Percentiles rank a stretch among this genome's conserved stretches.
These are phyloP conservation scores for Aleiodes alternator DNA, from an alignment of 2,888 invertebrate genomes.

Conservation along the genomic window DNA sequence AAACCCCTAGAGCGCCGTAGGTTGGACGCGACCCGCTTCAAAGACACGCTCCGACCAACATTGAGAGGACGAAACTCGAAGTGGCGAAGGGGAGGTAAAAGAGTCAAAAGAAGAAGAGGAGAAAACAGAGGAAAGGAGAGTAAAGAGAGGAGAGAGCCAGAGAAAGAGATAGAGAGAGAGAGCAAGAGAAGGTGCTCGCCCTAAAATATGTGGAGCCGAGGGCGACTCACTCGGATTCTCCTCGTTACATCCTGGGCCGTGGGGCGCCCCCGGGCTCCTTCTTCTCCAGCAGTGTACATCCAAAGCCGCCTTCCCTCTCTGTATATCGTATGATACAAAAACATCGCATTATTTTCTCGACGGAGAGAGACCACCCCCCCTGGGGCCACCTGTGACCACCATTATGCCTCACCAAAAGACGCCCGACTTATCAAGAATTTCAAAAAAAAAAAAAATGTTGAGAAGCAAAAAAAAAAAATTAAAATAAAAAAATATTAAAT, in stretches of 20 bases:
- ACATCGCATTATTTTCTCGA: conserved; percentile 71
- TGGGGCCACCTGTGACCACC: conserved; percentile 65
- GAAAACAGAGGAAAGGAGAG: conserved; percentile 10
- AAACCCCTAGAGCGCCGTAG: conserved; percentile 30
- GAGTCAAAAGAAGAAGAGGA: conserved; percentile 51
- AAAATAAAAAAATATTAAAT: conserved; percentile 15
- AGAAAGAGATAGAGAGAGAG: conserved; percentile 37
- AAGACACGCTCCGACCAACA: conserved; percentile 65
- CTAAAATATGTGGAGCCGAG: conserved; percentile 74
- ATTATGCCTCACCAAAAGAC: conserved; percentile 71
- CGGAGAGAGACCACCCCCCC: conserved; percentile 43
- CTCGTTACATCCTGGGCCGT: conserved; percentile 70
- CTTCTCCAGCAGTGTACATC: conserved; percentile 51
- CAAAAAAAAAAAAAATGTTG: not conserved
- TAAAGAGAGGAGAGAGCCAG: conserved; percentile 5
- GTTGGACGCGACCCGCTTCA: conserved; percentile 71
- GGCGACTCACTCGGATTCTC: conserved; percentile 71
- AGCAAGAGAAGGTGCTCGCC: conserved; percentile 63
- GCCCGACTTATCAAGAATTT: conserved; percentile 42
- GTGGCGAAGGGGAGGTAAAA: conserved; percentile 21
- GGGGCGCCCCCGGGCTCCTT: conserved; percentile 58
- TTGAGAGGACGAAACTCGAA: conserved; percentile 22
- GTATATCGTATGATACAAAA: conserved; percentile 73
- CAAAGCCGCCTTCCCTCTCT: conserved; percentile 59
- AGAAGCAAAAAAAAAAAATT: not conserved